These are phyloP conservation scores for Dendrocincla tyrannina DNA, from an alignment of 2,797 vertebrate species.

Conservation along the genomic window DNA sequence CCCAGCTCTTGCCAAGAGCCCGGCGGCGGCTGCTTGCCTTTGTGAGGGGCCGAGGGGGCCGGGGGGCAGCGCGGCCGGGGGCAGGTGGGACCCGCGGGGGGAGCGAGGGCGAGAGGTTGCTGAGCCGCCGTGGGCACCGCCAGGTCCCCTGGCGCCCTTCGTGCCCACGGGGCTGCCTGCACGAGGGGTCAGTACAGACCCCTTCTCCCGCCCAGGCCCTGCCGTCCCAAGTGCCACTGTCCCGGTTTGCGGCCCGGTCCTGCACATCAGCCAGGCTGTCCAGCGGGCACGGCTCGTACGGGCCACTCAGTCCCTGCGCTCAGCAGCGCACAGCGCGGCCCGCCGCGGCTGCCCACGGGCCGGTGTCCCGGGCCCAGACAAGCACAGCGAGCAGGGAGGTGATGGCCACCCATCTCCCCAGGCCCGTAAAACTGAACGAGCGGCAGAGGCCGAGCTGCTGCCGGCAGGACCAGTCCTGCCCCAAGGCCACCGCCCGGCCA, in stretches of 20 bases:
- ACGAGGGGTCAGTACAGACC: background rate
- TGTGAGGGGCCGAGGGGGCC: no score
- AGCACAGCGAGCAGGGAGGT: background rate
- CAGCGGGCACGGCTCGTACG: background rate
- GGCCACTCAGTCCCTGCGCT: background rate
- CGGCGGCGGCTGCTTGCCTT: background rate
- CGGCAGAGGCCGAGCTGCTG: background rate
- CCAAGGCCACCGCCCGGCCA: background rate
- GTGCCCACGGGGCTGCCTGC: background rate
- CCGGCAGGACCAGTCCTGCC: background rate
- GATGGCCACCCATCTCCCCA: background rate
- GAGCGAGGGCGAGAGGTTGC: background rate
- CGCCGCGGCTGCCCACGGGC: background rate
- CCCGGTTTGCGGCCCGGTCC: background rate
- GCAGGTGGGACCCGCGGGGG: background rate
- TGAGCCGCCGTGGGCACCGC: background rate
- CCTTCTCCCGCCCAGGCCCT: background rate
- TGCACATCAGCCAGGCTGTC: background rate
- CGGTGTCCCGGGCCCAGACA: background rate
- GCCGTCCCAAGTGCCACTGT: background rate
- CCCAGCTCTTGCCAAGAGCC: background rate
- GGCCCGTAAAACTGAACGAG: no score
- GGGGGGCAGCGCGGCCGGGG: background rate
- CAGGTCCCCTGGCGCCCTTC: background rate
- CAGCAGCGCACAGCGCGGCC: fast-evolving